Base-by-base conservation (phyloP, 2,113 vertebrate genomes). In the Cygnus buccinator region DNA sequence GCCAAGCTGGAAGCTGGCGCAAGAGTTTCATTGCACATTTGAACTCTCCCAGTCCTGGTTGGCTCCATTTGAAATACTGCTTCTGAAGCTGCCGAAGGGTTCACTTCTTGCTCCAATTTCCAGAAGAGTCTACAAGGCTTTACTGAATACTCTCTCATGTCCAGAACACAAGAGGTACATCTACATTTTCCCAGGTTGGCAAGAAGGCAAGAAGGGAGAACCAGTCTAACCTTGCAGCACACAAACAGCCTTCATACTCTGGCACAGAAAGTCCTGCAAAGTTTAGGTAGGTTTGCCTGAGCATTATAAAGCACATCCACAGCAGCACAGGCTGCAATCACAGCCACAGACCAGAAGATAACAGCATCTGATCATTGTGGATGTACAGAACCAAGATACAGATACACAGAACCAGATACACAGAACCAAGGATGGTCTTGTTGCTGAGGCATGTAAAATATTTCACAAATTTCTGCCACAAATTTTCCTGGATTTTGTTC, bases 21-120 rank as follows among this genome's bases (percentile, higher is more conserved):
- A 37, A 66, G 37, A 15, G 31, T 29, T 6, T 28, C 41, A 6
- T 7, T 7, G 23, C 13, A 6, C 6, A 39, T 25, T 28, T 44
- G 10, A 79, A 73, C 6, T 85, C 26, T 43, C 25, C 21, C 28
- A 48, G 1, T 11, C 15, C 41, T 9, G 12, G 8, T 0, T 37
- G 39, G 37, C 11, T 71, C 31, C 15, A 8, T 6, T 7, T 6
- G 19, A 62, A 76, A 68, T 10, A 43, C 23, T 43, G 29, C 4
- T 76, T 75, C 41, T 9, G 6, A 55, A 22, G 29, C 8, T 52
- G 48, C 17, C 48, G 26, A 84, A 81, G 31, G 11, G 22, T 62
- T 75, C 25, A 21, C 29, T 68, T 44, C 23, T 65, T 44, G 29
- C 43, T 91, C 54, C 22, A 26, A 59, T 22, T 61, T 74, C 37